Evolutionary conservation across 2,113 vertebrate species (phyloP).

Genomic region (Tragelaphus scriptus): DNA sequence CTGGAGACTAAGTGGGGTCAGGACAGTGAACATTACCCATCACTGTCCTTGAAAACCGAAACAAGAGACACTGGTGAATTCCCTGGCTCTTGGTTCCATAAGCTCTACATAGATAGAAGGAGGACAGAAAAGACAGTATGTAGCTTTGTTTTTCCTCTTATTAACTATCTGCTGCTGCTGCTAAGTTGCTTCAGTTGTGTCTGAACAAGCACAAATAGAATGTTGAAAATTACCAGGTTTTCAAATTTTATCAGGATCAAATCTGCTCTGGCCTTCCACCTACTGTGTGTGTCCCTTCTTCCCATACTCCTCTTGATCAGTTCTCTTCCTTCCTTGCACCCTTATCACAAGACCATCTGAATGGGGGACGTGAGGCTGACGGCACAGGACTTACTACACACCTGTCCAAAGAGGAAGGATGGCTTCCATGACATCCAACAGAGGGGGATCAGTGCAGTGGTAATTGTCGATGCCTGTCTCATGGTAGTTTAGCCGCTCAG

Average conservation of each 20-base stretch:
- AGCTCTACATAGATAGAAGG: neutral
- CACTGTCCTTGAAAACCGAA: neutral
- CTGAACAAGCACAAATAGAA: neutral
- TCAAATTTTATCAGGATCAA: neutral
- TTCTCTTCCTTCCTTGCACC: neutral
- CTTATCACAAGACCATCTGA: neutral
- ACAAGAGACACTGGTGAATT: neutral
- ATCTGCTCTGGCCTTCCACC: neutral
- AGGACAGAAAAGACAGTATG: neutral
- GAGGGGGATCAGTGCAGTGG: neutral
- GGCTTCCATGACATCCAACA: neutral
- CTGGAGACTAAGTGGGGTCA: neutral
- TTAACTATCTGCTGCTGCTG: neutral
- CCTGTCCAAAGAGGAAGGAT: neutral
- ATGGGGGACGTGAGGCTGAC: neutral
- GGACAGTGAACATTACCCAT: neutral
- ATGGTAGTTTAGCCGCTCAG: accelerated
- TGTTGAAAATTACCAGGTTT: neutral
- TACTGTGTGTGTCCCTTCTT: neutral
- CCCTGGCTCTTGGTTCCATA: neutral
- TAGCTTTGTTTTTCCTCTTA: neutral
- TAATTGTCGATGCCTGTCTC: neutral
- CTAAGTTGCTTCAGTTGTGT: too few species aligned
- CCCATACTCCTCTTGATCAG: neutral
- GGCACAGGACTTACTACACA: neutral